A percentile compares a stretch with the other conserved stretches of the same genome.
Conservation (phyloP, 1,140 invertebrate species). For the Ephestia elutella region DNA sequence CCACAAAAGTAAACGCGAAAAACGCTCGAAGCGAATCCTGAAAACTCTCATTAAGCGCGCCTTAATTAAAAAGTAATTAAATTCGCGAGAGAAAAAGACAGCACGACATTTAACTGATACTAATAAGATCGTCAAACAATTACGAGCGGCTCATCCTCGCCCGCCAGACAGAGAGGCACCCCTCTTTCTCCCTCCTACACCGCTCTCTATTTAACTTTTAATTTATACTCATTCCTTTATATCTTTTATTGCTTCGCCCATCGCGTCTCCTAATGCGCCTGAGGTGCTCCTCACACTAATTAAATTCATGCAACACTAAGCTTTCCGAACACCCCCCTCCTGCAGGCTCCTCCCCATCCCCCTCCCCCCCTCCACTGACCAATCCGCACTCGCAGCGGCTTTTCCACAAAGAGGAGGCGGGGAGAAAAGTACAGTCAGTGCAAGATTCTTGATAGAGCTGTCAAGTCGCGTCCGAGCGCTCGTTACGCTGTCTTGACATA, state of each 20-base stretch:
- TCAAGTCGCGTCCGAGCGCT: slow-evolving; percentile 62
- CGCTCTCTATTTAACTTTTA: slow-evolving; percentile 73
- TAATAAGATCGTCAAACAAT: slow-evolving; percentile 75
- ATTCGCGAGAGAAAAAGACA: slow-evolving; percentile 69
- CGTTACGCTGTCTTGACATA: slow-evolving; percentile 69
- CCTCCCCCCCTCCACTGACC: slow-evolving; percentile 27
- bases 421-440: slow-evolving; percentile 43
- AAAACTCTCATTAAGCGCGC: slow-evolving; percentile 58
- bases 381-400: slow-evolving; percentile 31
- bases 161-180: slow-evolving; percentile 33
- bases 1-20: slow-evolving; percentile 25
- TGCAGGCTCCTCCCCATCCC: slow-evolving; percentile 31
- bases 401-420: slow-evolving; percentile 34
- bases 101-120: slow-evolving; percentile 72
- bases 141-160: slow-evolving; percentile 49
- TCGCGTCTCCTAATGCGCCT: slow-evolving; percentile 71
- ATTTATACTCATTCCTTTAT: slow-evolving; percentile 75
- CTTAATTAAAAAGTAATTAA: slow-evolving; percentile 73
- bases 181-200: slow-evolving; percentile 34
- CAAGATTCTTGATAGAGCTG: slow-evolving; percentile 67
- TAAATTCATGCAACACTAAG: slow-evolving; percentile 74
- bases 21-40: slow-evolving; percentile 39
- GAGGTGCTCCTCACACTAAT: slow-evolving; percentile 72
- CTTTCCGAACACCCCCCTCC: slow-evolving; percentile 45
- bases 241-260: slow-evolving; percentile 74